Evolutionary conservation across 2,888 invertebrate species (phyloP), one percentile per base, ranked within the genome.

Genomic region (Cryptocheilus praepositus): DNA sequence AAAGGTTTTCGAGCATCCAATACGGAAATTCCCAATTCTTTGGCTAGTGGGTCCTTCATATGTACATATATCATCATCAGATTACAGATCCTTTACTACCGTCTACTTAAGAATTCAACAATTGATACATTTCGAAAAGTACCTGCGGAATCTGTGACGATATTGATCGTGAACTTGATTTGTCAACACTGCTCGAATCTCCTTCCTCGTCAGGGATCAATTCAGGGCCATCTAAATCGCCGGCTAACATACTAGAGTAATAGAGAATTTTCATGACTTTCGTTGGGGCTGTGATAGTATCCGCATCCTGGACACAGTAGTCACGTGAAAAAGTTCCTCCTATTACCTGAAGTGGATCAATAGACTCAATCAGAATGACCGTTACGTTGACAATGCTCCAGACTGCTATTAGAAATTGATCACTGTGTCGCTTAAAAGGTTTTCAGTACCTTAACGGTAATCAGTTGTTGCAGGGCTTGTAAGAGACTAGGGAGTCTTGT

Each of bases 261-360:
- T 95, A 96, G 44, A 95, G 91, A 89, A 96, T 94, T 91, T 96
- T 97, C 92, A 98, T 94, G 58, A 97, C 92, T 90, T 95, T 95
- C 18, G 97, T 96, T 0, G 96, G 95, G 67, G 94, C 93, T 18
- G 95, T 94, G 64, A 98, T 94, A 66, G 93, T 93, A 59, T 94
- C 93, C 76, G 97, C 96, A 84, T 97, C 96, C 86, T 97, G 96
- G 55, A 97, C 92, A 67, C 92, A 92, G 81, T 93, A 95, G 81
- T 94, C 93, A 55, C 92, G 88, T 28, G 92, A 92, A 85, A 94
- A 94, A 71, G 93, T 92, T 2, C 94, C 94, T 49, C 94, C 93
- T 70, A 97, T 94, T 11, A 97, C 95, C 87, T 87, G n/a, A 15
- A 19, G 53, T 1, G 3, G 45, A 16, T 49, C 13, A 36, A 49